Conservation (phyloP, 2,113 vertebrate species). For the Erpornis zantholeuca region DNA sequence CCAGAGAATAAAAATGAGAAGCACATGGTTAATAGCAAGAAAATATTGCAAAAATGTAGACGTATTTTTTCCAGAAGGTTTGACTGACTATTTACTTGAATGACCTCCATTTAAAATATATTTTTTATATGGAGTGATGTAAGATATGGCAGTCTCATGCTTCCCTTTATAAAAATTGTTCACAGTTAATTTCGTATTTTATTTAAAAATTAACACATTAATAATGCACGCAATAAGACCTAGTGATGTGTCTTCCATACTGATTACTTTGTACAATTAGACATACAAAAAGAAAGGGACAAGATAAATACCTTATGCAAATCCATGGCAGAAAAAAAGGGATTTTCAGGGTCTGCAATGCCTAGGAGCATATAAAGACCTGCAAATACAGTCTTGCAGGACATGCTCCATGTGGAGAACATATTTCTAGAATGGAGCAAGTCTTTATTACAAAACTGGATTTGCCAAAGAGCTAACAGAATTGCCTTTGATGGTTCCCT, state of each 20-base stretch:
- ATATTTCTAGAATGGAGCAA: not conserved
- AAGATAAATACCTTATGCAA: constrained; percentile 40
- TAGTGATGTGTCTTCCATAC: constrained; percentile 37
- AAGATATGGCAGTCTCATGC: constrained; percentile 48
- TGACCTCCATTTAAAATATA: constrained; percentile 64
- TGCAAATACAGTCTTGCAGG: not conserved
- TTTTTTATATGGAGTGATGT: constrained; percentile 41
- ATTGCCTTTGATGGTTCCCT: not conserved
- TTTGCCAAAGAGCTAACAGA: not conserved
- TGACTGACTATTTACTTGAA: constrained; percentile 63
- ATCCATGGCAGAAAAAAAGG: not conserved
- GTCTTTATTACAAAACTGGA: not conserved
- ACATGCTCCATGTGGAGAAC: not conserved
- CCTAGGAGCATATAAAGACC: not conserved
- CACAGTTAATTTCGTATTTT: constrained; percentile 60
- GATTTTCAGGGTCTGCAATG: not conserved
- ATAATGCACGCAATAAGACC: constrained; percentile 60
- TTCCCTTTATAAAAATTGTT: constrained; percentile 53
- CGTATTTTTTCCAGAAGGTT: constrained; percentile 56
- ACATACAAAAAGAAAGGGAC: constrained; percentile 19
- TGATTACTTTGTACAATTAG: constrained; percentile 56
- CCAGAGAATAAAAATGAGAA: constrained; percentile 65
- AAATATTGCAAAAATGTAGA: constrained; percentile 38
- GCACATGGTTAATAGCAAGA: constrained; percentile 45
- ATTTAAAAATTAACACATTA: constrained; percentile 61